Base-by-base conservation (phyloP, 1,140 invertebrate species). In the Luehdorfia chinensis region DNA sequence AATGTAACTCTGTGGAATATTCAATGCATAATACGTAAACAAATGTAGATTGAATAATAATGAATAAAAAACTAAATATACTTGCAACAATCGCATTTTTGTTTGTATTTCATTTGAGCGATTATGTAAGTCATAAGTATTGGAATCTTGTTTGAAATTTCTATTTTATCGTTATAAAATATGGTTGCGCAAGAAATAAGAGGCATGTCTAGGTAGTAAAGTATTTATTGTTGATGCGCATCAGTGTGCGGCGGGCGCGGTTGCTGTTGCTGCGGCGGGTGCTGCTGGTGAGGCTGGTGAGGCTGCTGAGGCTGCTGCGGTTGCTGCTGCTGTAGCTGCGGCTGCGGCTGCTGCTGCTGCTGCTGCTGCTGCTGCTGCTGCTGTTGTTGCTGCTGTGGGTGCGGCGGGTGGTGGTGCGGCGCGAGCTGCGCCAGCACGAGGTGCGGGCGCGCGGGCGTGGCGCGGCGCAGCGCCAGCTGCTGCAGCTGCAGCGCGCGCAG, bases 401-500 rank as follows among this genome's bases (percentile, higher is more conserved):
- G 49, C 30, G 8, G 34, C 23, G 47, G 43, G 50, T 13, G 64
- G 52, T 43, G 2, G 8, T 23, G 19, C 6, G 48, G 50, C 54
- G 57, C 54, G 9, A 60, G 56, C 37, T 56, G 66, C 33, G 57
- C 52, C 31, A 50, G 43, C 51, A 55, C 55, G 34, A 56, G 45
- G 51, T 55, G 50, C 44, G 30, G 56, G 19, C 51, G 46, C 39
- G 52, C 46, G 27, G 48, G 56, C 15, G 46, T 44, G 11, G 46
- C 46, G 48, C 66, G 68, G n/a, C 72, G 64, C 57, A 74, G 55
- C 41, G 65, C 62, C 34, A 73, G 51, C 50, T 75, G 71, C 50
- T 78, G 75, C 53, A 79, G 55, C 66, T 75, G 71, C 55, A 78
- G 57, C 50, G 67, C 64, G 54, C 73, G 70, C 59, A 71, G 59